phyloP scores from a whole-genome alignment of 2,113 vertebrate species.

The Callipepla californica region DNA sequence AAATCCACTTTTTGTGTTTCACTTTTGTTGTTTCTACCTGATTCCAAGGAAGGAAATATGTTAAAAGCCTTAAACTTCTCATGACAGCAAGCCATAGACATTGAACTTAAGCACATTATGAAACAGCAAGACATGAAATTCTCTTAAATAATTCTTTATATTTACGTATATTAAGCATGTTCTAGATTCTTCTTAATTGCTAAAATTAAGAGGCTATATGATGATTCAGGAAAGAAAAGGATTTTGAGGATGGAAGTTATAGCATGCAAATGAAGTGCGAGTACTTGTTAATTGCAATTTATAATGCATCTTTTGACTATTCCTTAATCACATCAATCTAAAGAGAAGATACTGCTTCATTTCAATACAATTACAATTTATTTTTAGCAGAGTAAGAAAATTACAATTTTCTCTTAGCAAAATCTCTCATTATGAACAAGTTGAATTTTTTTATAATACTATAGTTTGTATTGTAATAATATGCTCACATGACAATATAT shows the following conservation, averaged over 20 bases:
- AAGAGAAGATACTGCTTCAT: neutral
- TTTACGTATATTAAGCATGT: neutral
- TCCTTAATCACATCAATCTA: neutral
- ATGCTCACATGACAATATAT: neutral
- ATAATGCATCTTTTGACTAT: neutral
- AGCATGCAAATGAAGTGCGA: neutral
- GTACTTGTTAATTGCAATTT: neutral
- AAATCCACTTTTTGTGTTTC: neutral
- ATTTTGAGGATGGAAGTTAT: neutral
- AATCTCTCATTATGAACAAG: neutral
- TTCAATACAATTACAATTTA: neutral
- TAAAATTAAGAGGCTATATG: neutral
- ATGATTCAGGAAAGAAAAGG: neutral
- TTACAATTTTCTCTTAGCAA: neutral
- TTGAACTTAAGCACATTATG: neutral
- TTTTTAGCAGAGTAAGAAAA: neutral
- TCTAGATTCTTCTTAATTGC: neutral
- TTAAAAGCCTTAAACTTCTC: neutral
- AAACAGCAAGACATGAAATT: neutral
- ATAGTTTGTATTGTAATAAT: neutral
- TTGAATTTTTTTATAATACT: neutral
- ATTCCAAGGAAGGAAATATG: neutral
- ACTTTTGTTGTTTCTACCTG: neutral
- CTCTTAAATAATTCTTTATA: neutral
- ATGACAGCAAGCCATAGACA: neutral